Conservation (phyloP, 2,113 vertebrate species). For the Pundamilia nyererei region DNA sequence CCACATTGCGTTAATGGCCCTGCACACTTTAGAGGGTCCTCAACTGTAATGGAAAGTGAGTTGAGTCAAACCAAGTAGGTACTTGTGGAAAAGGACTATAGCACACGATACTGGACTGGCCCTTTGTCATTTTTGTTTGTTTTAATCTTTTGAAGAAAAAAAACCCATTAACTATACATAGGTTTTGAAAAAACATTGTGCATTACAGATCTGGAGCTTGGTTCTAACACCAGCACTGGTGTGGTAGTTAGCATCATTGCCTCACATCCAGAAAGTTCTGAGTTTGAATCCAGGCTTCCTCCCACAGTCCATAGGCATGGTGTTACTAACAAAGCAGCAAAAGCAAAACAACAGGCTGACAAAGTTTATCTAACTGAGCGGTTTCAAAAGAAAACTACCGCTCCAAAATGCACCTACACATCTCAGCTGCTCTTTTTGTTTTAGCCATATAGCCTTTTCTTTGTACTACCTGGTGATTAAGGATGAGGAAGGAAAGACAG, state of each 20-base stretch:
- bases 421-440: background rate
- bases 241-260: background rate
- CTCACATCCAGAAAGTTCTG: background rate
- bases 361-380: background rate
- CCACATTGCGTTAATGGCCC: background rate
- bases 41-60: background rate
- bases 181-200: background rate
- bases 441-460: background rate
- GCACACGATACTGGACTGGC: background rate
- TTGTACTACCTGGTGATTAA: background rate
- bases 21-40: background rate
- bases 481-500: background rate
- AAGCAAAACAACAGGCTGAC: background rate
- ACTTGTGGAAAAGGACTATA: background rate
- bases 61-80: background rate
- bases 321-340: background rate
- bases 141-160: background rate
- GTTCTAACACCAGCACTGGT: background rate
- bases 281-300: background rate
- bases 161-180: accelerated
- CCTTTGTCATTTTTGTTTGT: background rate
- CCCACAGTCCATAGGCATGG: background rate
- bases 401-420: background rate
- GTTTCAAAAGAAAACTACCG: background rate
- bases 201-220: background rate